phyloP scores from a whole-genome alignment of 1,140 invertebrate species.

The Meloidogyne floridensis region DNA sequence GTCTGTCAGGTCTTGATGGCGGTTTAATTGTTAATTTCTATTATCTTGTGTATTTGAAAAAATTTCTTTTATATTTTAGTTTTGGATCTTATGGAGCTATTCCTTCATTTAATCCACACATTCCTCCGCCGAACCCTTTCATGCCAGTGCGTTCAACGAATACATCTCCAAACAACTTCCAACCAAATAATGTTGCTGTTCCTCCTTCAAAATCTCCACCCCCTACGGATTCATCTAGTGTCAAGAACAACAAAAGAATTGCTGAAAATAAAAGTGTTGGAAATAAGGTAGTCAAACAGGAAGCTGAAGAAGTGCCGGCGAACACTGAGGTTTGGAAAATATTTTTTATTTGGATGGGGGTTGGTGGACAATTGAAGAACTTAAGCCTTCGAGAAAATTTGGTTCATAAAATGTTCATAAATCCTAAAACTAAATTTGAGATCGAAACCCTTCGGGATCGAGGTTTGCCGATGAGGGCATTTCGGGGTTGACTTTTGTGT shows the following conservation, averaged over 20 bases:
- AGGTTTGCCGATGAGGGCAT: too few species aligned
- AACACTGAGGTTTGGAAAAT: neutral
- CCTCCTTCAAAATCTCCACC: neutral
- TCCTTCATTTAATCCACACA: constrained; percentile 14
- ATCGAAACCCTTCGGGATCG: too few species aligned
- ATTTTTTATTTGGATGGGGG: neutral
- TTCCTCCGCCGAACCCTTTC: constrained; percentile 13
- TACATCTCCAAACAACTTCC: neutral
- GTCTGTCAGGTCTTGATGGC: neutral
- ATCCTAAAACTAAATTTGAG: too few species aligned
- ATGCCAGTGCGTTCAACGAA: neutral
- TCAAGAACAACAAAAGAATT: constrained; percentile 1
- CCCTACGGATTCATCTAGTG: constrained; percentile 1
- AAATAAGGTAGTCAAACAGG: constrained; percentile 18
- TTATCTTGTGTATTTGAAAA: too few species aligned
- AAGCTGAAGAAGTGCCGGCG: neutral
- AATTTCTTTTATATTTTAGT: neutral
- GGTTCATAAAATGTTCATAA: too few species aligned
- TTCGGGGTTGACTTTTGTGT: too few species aligned
- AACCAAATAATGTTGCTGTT: neutral
- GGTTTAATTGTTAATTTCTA: too few species aligned
- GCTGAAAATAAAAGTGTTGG: neutral
- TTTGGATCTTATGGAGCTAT: neutral
- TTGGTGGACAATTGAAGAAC: neutral
- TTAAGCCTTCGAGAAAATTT: too few species aligned